These are phyloP conservation scores for Danio tinwini DNA, from an alignment of 2,797 vertebrate genomes.

Conservation along the genomic window DNA sequence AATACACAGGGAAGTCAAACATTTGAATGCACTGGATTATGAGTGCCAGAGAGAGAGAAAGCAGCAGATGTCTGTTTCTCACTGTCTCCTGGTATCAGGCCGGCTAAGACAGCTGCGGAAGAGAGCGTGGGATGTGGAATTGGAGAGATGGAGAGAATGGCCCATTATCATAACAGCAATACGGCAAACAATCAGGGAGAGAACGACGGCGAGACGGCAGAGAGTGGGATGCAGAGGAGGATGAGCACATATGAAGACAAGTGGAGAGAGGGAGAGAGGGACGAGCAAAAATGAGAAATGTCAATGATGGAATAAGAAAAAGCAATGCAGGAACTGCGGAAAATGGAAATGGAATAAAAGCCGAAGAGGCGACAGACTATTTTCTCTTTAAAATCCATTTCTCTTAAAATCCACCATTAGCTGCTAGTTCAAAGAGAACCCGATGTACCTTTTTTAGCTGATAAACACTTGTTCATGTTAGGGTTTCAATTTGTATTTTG, in stretches of 20 bases:
- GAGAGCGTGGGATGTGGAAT: conserved; percentile 36
- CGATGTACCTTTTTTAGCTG: not conserved
- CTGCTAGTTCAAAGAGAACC: conserved; percentile 24
- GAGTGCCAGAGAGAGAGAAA: conserved; percentile 64
- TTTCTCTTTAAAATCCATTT: conserved; percentile 36
- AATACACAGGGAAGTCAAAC: conserved; percentile 61
- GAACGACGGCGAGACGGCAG: conserved; percentile 31
- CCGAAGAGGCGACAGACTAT: conserved; percentile 3
- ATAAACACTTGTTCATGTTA: not conserved
- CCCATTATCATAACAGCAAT: conserved; percentile 49
- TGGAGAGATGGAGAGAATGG: conserved; percentile 27
- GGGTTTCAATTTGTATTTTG: conserved; percentile 4
- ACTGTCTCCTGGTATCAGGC: conserved; percentile 56
- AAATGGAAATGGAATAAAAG: conserved; percentile 36
- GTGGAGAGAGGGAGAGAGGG: conserved; percentile 40
- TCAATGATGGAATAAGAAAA: conserved; percentile 35
- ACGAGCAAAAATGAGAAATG: conserved; percentile 52
- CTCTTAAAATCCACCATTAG: conserved; percentile 16
- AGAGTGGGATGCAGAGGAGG: conserved; percentile 29
- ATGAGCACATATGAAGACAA: conserved; percentile 33
- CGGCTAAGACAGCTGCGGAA: conserved; percentile 34
- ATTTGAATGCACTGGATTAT: conserved; percentile 62
- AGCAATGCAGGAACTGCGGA: conserved; percentile 7
- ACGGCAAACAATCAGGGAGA: conserved; percentile 38
- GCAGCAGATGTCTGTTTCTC: conserved; percentile 59